Evolutionary conservation across 1,140 invertebrate genomes (phyloP).

Genomic region (Anoplophora glabripennis): DNA sequence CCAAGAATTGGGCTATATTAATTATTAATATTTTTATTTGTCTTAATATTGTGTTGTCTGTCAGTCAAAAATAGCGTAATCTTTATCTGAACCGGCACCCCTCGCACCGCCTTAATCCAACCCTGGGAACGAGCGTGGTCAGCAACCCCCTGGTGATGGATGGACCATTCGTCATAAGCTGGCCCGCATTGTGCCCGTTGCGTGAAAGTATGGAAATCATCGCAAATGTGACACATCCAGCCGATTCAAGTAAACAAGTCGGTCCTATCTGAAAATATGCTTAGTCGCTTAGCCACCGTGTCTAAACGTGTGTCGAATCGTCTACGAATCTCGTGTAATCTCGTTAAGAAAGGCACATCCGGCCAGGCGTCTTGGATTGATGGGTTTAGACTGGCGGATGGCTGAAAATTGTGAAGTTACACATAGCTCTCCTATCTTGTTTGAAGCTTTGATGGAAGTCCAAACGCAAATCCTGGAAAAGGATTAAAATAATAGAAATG

Average conservation of each 20-base stretch:
- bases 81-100: not conserved
- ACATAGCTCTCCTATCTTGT: too few relatives aligned
- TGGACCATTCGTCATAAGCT: conserved; percentile 41
- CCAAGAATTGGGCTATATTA: too few relatives aligned
- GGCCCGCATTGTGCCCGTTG: conserved; percentile 35
- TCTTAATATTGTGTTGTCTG: too few relatives aligned
- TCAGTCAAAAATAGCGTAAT: too few relatives aligned
- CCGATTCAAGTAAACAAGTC: conserved; percentile 30
- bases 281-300: conserved; percentile 28
- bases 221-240: conserved; percentile 37
- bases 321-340: conserved; percentile 25
- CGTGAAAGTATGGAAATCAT: conserved; percentile 32
- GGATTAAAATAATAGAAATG: too few relatives aligned
- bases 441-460: too few relatives aligned
- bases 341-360: conserved; percentile 19
- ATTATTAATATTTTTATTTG: too few relatives aligned
- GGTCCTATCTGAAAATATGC: conserved; percentile 21
- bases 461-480: too few relatives aligned
- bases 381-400: too few relatives aligned
- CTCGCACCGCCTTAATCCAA: not conserved
- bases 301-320: conserved; percentile 27
- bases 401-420: too few relatives aligned
- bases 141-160: conserved; percentile 32
- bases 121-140: conserved; percentile 30
- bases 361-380: too few relatives aligned